phyloP scores from a whole-genome alignment of 1,140 invertebrate species.

The Megalonaias nervosa region DNA sequence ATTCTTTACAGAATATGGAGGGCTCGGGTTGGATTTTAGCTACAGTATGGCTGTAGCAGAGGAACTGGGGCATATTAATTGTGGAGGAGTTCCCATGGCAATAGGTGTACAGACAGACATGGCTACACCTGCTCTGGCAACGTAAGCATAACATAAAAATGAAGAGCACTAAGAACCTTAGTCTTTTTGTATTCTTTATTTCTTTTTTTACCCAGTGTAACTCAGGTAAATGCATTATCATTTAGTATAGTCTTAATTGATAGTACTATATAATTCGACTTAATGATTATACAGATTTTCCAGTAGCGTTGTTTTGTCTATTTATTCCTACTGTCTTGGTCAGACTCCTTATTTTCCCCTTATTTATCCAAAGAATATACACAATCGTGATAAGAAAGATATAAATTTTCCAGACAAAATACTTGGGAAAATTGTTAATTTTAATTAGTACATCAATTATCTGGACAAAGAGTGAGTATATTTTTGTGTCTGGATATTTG shows the following conservation, averaged over 20 bases:
- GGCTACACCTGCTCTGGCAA: slow-evolving; percentile 74
- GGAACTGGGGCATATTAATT: slow-evolving; percentile 74
- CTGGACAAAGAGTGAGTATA: too few species aligned
- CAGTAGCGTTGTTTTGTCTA: neutral
- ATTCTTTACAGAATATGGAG: slow-evolving; percentile 75
- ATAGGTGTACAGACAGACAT: slow-evolving; percentile 77
- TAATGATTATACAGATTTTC: neutral
- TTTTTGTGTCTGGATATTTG: too few species aligned
- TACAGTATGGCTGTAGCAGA: slow-evolving; percentile 76
- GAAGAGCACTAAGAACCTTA: neutral
- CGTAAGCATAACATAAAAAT: slow-evolving; percentile 45
- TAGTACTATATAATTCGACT: neutral
- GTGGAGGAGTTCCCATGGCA: slow-evolving; percentile 75
- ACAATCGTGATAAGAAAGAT: too few species aligned
- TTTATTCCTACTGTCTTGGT: neutral
- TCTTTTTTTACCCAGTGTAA: neutral
- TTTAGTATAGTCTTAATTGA: neutral
- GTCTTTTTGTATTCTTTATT: neutral
- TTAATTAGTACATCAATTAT: too few species aligned
- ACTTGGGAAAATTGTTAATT: too few species aligned
- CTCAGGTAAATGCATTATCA: neutral
- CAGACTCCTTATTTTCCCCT: too few species aligned
- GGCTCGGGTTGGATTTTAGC: slow-evolving; percentile 76
- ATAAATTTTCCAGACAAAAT: too few species aligned
- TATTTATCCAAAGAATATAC: too few species aligned